Base-by-base conservation (phyloP, 2,888 invertebrate species). In the Mesorhabditis belari region DNA sequence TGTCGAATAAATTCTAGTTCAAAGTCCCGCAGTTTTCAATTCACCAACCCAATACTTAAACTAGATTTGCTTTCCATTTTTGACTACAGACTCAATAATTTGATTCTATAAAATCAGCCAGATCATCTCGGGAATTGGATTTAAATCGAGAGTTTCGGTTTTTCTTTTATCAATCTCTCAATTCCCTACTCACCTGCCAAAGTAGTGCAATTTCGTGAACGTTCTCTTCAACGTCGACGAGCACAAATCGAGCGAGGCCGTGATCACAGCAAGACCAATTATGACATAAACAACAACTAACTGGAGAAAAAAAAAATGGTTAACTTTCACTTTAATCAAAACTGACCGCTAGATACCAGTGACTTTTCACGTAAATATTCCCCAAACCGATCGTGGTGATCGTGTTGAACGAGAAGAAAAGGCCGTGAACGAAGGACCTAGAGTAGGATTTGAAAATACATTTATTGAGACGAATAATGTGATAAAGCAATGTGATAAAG, bases 371-470 rank as follows among this genome's bases (percentile, higher is more conserved):
- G 44, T 76, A 67, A 55, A 81, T 78, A 58, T 81, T 81, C 57
- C 81, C 81, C 26, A 81, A 64, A 52, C 79, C 77, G 49, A 81
- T 81, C n/a, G 80, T 80, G 9, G 81, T 81, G 61, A 81, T 81
- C 19, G 81, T 81, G 68, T 81, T 81, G 73, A 81, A 81, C 9
- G 76, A 76, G 65, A 81, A 81, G 67, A 80, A 80, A 21, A 81
- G 74, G 9, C 80, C 81, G 64, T 81, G 80, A 28, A 80, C 72
- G 65, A 81, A 81, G 5, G 80, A 79, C 80, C 80, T 80, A 54
- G 63, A 64, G 28, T n/a, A n/a, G n/a, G n/a, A n/a, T n/a, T n/a
- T n/a, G n/a, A n/a, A n/a, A n/a, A n/a, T n/a, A n/a, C n/a, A n/a
- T n/a, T n/a, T n/a, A n/a, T n/a, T n/a, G n/a, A n/a, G n/a, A n/a